Evolutionary conservation across 2,113 vertebrate species (phyloP), one percentile per base, ranked within the genome.

Genomic region (Circaetus gallicus): DNA sequence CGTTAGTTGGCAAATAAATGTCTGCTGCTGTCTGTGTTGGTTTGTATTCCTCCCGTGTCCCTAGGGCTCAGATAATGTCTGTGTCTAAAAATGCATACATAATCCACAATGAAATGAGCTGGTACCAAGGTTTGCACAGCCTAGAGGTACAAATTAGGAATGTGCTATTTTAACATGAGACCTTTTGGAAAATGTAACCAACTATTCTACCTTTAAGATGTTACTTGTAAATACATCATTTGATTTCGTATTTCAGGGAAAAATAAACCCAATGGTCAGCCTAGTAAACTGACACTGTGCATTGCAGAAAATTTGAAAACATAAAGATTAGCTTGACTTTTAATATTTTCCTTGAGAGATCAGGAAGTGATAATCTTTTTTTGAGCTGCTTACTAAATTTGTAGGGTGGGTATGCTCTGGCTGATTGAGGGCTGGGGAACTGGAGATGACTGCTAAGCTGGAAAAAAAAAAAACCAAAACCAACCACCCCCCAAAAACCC

Each of bases 31-130:
- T 94, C 93, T 98, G 5, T 70, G 43, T 92, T 93, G 31, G 52
- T 94, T 98, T 94, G 19, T 90, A 90, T 94, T 82, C 67, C 49
- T 96, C 36, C 82, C 28, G 5, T 96, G 71, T 92, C 96, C 90
- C 80, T 74, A 55, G 89, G 91, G 82, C 90, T 97, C 74, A 61
- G 72, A 96, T 97, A 97, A 97, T 97, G 82, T 89, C 86, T 97
- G 77, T 95, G 93, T 95, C 90, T 95, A 59, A 87, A 97, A 97
- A 93, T 94, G 85, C 91, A 84, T 97, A 63, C 81, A 95, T 97
- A 97, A 97, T 96, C 86, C 72, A 82, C 59, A 81, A 74, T 40
- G 43, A 95, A 97, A 96, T 97, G 90, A 97, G 86, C 94, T 96
- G 91, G 85, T 96, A 89, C 83, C 74, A 82, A 82, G 91, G 88